Base-by-base conservation (phyloP, 1,140 invertebrate genomes). In the Plectrocnemia conspersa region DNA sequence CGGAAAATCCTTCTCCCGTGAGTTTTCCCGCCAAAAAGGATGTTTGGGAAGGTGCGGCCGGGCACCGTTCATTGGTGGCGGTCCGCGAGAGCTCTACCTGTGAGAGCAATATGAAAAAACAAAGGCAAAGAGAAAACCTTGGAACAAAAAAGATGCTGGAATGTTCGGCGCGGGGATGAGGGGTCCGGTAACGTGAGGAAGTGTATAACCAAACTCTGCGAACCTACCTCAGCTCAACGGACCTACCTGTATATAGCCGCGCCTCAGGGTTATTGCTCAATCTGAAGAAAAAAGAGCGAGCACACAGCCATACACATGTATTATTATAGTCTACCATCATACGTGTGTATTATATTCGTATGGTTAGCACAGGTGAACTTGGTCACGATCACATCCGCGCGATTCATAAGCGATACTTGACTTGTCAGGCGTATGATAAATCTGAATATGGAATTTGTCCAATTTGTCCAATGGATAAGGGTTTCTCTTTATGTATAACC, bases 51-150 rank as follows among this genome's bases (percentile, higher is more conserved):
- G 10, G 41, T 54, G 24, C 40, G 18, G 50, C 18, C 36, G 25
- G 27, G 44, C 22, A 27, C 33, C 15, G 25, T 50, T 58, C 27
- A 47, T 46, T 50, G 58, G 46, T 55, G 52, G 54, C 53, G 54
- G 49, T 7, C 48, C 49, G 41, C 23, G n/a, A n/a, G n/a, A n/a
- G n/a, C n/a, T n/a, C n/a, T n/a, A n/a, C 46, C 58, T 56, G 58
- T 53, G 55, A 60, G 53, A 40, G 46, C 52, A 33, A 47, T 27
- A 53, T 50, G 58, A 60, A 60, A 59, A 60, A 60, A 60, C 58
- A 60, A 60, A 56, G 53, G 42, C 40, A 21, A 49, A 41, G 56
- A 60, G 58, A 56, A 60, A 56, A 60, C 46, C 36, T 47, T 53
- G 33, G 32, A 60, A 32, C 58, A 60, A 60, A 59, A 59, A 60